Base-by-base conservation (phyloP, 2,888 invertebrate genomes). In the Chydorus sphaericus region DNA sequence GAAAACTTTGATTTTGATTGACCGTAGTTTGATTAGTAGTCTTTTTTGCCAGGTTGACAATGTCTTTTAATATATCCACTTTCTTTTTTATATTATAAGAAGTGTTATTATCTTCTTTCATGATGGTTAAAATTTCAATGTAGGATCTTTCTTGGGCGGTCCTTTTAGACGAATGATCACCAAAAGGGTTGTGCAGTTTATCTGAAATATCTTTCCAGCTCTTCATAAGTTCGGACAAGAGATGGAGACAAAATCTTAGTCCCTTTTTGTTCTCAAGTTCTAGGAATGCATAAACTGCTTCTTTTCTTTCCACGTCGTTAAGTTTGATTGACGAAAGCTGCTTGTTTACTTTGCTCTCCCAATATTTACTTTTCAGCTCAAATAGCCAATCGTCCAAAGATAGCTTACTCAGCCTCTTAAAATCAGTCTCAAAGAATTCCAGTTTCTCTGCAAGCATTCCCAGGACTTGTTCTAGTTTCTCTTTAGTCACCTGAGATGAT, bases 241-340 rank as follows among this genome's bases (percentile, higher is more conserved):
- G 11, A 2, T 44, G 10, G 2, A 11, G 23, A 44, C 23, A 16
- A 39, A 6, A 16, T 33, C 23, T 11, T 31, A 56, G 16, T 11
- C 18, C 33, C 16, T 58, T 37, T 48, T 55, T 18, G 20, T 16
- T 39, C 20, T 39, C 39, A 5, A 16, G 14, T 10, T 39, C 39
- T 2, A 39, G 39, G 4, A 58, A 58, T 36, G 58, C 48, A 44
- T 39, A 14, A 26, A 39, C 48, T 20, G 54, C 54, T 48, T 30
- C 51, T 20, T 53, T 55, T 10, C 11, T 44, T 5, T n/a, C 23
- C 10, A 23, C 7, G 1, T 6, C 4, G 28, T 20, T 6, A 8
- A 33, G 14, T 18, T 2, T 38, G 3, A 7, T 6, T 26, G 26
- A 14, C 16, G 39, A 26, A 10, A 8, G 7, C 36, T 26, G 28